Evolutionary conservation across 2,888 invertebrate genomes (phyloP).

Genomic region (Sarcophaga variegata): DNA sequence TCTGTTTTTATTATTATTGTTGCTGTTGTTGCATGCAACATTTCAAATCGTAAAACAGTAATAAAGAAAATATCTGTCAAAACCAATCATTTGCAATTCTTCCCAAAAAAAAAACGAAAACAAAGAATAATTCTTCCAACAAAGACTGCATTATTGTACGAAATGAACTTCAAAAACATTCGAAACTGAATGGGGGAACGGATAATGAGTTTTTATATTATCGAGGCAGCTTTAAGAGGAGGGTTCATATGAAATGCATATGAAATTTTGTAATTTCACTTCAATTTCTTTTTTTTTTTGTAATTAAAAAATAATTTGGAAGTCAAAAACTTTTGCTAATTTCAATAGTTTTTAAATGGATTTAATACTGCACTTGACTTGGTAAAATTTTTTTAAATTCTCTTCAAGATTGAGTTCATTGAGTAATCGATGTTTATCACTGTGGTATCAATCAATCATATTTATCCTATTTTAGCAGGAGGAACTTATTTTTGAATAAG

Average conservation of each 20-base stretch:
- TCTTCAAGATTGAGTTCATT: too few species aligned
- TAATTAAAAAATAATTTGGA: too few species aligned
- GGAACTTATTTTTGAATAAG: too few species aligned
- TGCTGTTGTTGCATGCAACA: slow-evolving; percentile 24
- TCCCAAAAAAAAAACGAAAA: neutral
- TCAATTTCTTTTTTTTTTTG: too few species aligned
- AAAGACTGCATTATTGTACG: neutral
- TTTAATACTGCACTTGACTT: too few species aligned
- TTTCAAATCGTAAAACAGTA: slow-evolving; percentile 1
- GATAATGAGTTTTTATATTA: neutral
- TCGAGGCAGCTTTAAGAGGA: neutral
- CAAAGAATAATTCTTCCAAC: neutral
- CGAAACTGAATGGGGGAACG: neutral
- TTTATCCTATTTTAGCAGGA: too few species aligned
- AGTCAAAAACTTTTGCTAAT: too few species aligned
- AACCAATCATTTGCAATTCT: slow-evolving; percentile 50
- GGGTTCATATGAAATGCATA: neutral
- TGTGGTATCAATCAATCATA: too few species aligned
- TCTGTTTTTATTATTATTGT: slow-evolving; percentile 36
- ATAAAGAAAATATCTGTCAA: slow-evolving; percentile 63
- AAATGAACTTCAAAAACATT: slow-evolving; percentile 42
- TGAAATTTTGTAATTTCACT: too few species aligned
- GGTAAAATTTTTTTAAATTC: too few species aligned
- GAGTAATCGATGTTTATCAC: too few species aligned
- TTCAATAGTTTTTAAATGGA: too few species aligned